Evolutionary conservation across 2,888 invertebrate genomes (phyloP), one percentile per base, ranked within the genome.

Genomic region (Cheiracanthium punctorium): DNA sequence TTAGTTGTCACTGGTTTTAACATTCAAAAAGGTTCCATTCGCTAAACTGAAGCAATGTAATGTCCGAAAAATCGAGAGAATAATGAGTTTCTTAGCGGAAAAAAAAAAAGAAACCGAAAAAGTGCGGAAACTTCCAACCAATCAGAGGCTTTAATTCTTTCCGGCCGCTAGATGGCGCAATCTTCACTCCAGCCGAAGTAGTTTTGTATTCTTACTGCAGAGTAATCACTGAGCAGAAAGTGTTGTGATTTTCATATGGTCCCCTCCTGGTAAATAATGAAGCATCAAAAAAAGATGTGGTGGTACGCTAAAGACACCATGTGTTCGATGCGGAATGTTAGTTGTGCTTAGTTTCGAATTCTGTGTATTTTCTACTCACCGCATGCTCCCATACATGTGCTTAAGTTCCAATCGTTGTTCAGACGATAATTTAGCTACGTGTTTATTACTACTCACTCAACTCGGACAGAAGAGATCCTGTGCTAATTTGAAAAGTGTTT

Each of bases 341-440:
- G 29, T 28, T 30, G 71, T 72, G 73, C 52, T 52, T 79, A 74
- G 69, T 67, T 77, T 71, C 30, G 32, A 30, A 20, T 24, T 43
- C 37, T 74, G 58, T 74, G 65, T 65, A 52, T 58, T 24, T 37
- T 28, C 30, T 12, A 24, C 77, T 14, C 64, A 72, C 30, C 84
- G 84, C 24, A 85, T 85, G 84, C 79, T 52, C 64, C 84, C 73
- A 58, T 74, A 85, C 73, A 69, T 41, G 69, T 29, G 32, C 33
- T 33, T 12, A 33, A 69, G 69, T 33, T 58, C 24, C 20, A 58
- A 24, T 17, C 2, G 24, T 24, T 58, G 58, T 24, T 24, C 77
- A 77, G 58, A 85, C 79, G 73, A 85, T 85, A 73, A 73, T 77
- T 72, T 48, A 67, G 79, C 69, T 48, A 79, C 84, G 84, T 79